phyloP scores from a whole-genome alignment of 2,113 vertebrate genomes.

The Scomber colias region DNA sequence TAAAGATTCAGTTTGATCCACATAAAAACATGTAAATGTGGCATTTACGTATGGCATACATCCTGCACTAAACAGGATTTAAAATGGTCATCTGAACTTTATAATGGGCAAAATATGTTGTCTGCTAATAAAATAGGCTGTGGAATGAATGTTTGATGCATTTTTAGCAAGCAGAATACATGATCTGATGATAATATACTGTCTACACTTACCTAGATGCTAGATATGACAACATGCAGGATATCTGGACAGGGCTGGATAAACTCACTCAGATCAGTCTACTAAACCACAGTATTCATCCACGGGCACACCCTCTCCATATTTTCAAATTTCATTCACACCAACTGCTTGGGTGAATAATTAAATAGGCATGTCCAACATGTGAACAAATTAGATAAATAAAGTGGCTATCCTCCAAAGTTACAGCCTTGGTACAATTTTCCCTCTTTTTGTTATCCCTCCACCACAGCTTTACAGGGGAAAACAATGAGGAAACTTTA shows the following conservation, averaged over 20 bases:
- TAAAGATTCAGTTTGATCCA: constrained; percentile 12
- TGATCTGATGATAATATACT: not conserved
- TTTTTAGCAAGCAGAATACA: not conserved
- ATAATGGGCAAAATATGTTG: not conserved
- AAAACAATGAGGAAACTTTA: no score
- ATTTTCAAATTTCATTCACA: not conserved
- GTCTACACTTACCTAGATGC: not conserved
- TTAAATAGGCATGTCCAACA: no score
- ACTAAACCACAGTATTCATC: no score
- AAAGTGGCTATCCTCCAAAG: no score
- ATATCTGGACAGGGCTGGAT: no score
- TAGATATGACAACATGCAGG: not conserved
- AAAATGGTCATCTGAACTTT: not conserved
- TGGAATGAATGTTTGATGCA: not conserved
- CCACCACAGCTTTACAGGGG: no score
- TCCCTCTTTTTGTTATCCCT: no score
- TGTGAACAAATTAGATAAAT: no score
- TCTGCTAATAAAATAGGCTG: not conserved
- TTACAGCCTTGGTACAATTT: no score
- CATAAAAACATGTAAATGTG: not conserved
- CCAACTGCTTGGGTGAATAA: not conserved
- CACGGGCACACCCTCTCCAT: not conserved
- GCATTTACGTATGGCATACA: not conserved
- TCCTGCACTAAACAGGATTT: not conserved
- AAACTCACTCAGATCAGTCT: not conserved